Conservation (phyloP, 2,888 invertebrate species). For the Drosophila maculinotata region DNA sequence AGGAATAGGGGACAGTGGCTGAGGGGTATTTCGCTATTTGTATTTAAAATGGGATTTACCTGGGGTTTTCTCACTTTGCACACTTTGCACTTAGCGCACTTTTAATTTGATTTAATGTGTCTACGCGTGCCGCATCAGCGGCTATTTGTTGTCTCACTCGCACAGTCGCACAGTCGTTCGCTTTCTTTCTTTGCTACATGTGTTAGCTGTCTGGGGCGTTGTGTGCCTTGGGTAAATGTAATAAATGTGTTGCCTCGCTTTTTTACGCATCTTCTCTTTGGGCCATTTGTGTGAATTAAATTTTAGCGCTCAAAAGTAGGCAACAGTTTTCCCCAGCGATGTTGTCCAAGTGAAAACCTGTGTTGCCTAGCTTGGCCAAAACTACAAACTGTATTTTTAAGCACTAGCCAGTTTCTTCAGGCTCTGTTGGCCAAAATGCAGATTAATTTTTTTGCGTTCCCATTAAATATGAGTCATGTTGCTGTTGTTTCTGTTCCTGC, state of each 20-base stretch:
- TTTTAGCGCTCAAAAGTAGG: conserved; percentile 44
- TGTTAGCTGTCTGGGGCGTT: conserved; percentile 24
- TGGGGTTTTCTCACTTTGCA: conserved; percentile 71
- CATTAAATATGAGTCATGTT: conserved; percentile 44
- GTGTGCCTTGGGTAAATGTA: conserved; percentile 37
- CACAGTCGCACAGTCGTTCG: conserved; percentile 2
- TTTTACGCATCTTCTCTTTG: conserved; percentile 17
- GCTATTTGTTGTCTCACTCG: conserved; percentile 25
- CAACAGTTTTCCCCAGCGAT: conserved; percentile 40
- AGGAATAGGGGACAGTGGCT: not conserved
- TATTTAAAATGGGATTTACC: conserved; percentile 80
- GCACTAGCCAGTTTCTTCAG: not conserved
- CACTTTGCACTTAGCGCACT: conserved; percentile 67
- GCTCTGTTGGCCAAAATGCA: conserved; percentile 37
- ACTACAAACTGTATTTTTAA: conserved; percentile 31
- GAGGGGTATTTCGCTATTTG: conserved; percentile 63
- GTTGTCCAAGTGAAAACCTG: conserved; percentile 52
- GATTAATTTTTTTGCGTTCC: conserved; percentile 50
- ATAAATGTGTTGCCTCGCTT: conserved; percentile 25
- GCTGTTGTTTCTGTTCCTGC: conserved; percentile 6
- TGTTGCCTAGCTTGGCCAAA: conserved; percentile 19
- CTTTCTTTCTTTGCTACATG: conserved; percentile 5
- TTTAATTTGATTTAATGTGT: conserved; percentile 82
- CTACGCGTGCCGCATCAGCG: conserved; percentile 65
- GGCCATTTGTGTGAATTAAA: conserved; percentile 62